Evolutionary conservation across 2,797 vertebrate genomes (phyloP), one percentile per base, ranked within the genome.

Genomic region (Buphagus erythrorhynchus): DNA sequence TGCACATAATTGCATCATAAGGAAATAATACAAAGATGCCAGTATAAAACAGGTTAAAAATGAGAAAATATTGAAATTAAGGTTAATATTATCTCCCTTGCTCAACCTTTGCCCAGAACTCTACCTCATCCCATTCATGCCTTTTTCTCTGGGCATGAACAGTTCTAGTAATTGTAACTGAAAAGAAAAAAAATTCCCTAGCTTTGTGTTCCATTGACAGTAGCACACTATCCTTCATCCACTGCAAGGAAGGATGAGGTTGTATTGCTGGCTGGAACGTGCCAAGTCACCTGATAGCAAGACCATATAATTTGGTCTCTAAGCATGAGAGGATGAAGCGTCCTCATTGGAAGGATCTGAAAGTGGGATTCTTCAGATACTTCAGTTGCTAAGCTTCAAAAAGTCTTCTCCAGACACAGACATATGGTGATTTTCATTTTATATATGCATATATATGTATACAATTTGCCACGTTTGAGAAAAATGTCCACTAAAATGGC

Each of bases 401-500:
- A 94, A 51, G 26, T 87, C 65, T 91, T 85, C 72, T 89, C 24
- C 83, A 96, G 88, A 66, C 62, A 61, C 10, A 26, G 76, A 62
- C 59, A 73, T 68, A 90, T 38, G 52, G 51, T 71, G 71, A 85
- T 67, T 82, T 92, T 88, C 26, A 67, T 91, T 78, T 54, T 72
- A 28, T 87, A 69, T 78, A 52, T 79, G 31, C 36, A 35, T 80
- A 40, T 38, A 25, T 40, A 58, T 58, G 38, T n/a, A n/a, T 38
- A 81, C 31, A 82, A 73, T 79, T 79, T 71, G 24, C 61, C 52
- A 83, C n/a, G 57, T 83, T 67, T 91, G 52, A 66, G 29, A 83
- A 94, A 84, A 90, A 83, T 67, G 36, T 48, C 92, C 79, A 88
- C 40, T 82, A 79, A 91, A 93, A 84, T 81, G 86, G 69, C 69